Evolutionary conservation across 64 coral and sea anemone genomes (phyloP), one percentile per base, ranked within the genome.

Genomic region (Pachyseris speciosa): DNA sequence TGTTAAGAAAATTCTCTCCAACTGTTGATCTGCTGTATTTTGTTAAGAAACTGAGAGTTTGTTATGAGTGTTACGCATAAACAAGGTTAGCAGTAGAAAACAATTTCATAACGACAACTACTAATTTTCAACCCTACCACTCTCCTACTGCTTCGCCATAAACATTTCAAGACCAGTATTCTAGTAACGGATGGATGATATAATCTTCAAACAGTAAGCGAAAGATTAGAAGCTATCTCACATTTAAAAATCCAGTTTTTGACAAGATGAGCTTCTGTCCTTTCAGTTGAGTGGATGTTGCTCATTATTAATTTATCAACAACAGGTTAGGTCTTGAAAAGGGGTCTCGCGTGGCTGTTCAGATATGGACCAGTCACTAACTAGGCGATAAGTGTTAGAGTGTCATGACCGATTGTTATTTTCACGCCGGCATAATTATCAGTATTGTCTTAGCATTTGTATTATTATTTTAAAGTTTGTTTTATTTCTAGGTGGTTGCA

Each of bases 281-380:
- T 63, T 81, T 60, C 52, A 81, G 50, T 38, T 81, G 33, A 60
- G 53, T 81, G 17, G 34, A 39, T 81, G 33, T 32, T 37, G 11
- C 20, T 81, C 53, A 63, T 81, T 81, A 81, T 63, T 81, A 61
- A 81, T 81, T 81, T 13, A 81, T 15, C 55, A 64, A 8, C 9
- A 81, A 63, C 77, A 81, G 77, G 77, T 81, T n/a, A 34, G 53
- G 16, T 41, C 77, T 58, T 81, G 53, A 81, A 81, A 81, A 20
- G 31, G 53, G n/a, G n/a, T n/a, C n/a, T 81, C 47, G 60, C 53
- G 37, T 36, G 55, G 19, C 77, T 39, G 34, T 61, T 31, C 19
- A 19, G 6, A 4, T n/a, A 59, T 63, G 37, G 20, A 61, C 53
- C 77, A 39, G 77, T 81, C 77, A 81, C 52, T 81, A 41, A 63